phyloP scores from a whole-genome alignment of 2,888 invertebrate species.

The Chaitophorus viminalis region DNA sequence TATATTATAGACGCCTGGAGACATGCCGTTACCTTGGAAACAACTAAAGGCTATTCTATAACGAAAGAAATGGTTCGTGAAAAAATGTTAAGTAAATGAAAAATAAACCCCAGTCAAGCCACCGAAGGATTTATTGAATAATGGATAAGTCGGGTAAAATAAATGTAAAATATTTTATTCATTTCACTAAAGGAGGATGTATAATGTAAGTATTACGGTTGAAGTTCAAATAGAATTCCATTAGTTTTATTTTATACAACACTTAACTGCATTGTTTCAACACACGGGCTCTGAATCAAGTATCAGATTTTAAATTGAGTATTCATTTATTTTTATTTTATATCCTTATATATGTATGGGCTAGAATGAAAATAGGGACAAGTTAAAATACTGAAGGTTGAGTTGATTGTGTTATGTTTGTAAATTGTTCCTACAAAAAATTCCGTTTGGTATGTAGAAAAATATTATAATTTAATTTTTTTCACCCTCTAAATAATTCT shows the following conservation, averaged over 20 bases:
- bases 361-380: too few species aligned
- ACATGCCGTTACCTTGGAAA: slow-evolving; percentile 53
- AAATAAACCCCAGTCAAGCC: slow-evolving; percentile 28
- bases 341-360: neutral
- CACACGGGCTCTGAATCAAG: neutral
- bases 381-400: too few species aligned
- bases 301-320: neutral
- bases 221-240: neutral
- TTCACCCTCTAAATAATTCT: too few species aligned
- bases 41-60: neutral
- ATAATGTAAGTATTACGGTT: neutral
- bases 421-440: too few species aligned
- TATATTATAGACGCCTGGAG: slow-evolving; percentile 16
- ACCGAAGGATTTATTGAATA: slow-evolving; percentile 12
- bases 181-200: slow-evolving; percentile 3
- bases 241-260: slow-evolving; percentile 16
- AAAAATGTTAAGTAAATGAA: slow-evolving; percentile 41
- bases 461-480: too few species aligned
- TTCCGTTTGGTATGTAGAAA: too few species aligned
- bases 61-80: slow-evolving; percentile 19
- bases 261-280: neutral
- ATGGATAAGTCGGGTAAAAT: slow-evolving; percentile 32
- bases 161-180: slow-evolving; percentile 47
- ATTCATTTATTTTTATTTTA: neutral
- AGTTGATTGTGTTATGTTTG: too few species aligned